Base-by-base conservation (phyloP, 2,113 vertebrate genomes). In the Seriola rivoliana region DNA sequence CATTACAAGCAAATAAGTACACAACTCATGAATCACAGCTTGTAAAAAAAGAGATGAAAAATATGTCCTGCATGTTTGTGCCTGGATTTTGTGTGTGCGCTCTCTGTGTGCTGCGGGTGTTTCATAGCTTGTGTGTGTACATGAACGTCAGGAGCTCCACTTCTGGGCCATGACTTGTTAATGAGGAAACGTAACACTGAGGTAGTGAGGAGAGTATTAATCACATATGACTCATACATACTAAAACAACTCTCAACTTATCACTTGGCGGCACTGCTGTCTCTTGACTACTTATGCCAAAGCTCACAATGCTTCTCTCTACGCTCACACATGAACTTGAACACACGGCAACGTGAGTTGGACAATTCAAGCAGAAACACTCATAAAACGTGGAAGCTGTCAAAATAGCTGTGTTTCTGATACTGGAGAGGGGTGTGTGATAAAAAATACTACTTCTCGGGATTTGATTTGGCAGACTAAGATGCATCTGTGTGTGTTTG, bases 221-320 rank as follows among this genome's bases (percentile, higher is more conserved):
- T 87, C 82, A 91, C 91, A 88, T 69, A 73, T 84, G 72, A 79
- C 76, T 86, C 86, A 90, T 81, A 80, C 79, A 80, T 85, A 82
- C 48, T 75, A 58, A 73, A 84, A 85, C 90, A 77, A 65, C 77
- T 82, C 85, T 85, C 75, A 19, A 19, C 72, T 79, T 80, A 70
- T 62, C 73, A 88, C 64, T 88, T 80, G 58, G 71, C 16, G 19
- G 63, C 48, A 81, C 52, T 85, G 75, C 62, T 63, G 44, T 52
- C 64, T 21, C 80, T 77, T 79, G 40, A 19, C 72, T 57, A 36
- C 72, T 81, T 76, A 57, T 44, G 65, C 69, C 48, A 72, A 48
- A 70, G 58, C 55, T 70, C 50, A 23, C 9, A 12, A 5, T 17
- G 8, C 57, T 34, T 58, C 25, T n/a, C 68, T 36, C 21, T 52